phyloP scores from a whole-genome alignment of 1,140 invertebrate genomes.

The Hylyphantes graminicola region DNA sequence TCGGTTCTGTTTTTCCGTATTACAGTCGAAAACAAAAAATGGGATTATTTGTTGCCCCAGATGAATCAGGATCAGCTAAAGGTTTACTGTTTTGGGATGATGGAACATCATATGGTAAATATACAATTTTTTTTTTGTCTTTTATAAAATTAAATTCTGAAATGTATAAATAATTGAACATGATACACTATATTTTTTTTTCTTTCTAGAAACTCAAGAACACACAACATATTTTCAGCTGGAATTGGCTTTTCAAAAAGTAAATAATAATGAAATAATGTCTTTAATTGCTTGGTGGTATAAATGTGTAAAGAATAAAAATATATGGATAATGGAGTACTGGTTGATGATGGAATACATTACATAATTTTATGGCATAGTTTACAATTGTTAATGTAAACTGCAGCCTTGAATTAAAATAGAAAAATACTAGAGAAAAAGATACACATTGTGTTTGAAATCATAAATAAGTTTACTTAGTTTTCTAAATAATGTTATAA shows the following conservation, averaged over 20 bases:
- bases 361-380: too few relatives aligned
- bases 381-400: too few relatives aligned
- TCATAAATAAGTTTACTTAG: too few relatives aligned
- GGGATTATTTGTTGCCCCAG: constrained; percentile 57
- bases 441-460: too few relatives aligned
- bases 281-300: too few relatives aligned
- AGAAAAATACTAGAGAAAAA: too few relatives aligned
- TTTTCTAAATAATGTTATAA: too few relatives aligned
- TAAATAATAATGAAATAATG: neutral
- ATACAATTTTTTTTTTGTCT: constrained; percentile 9
- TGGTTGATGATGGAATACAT: too few relatives aligned
- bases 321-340: too few relatives aligned
- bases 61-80: constrained; percentile 46
- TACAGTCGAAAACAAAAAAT: constrained; percentile 59
- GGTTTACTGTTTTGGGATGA: constrained; percentile 63
- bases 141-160: constrained; percentile 1
- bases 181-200: neutral
- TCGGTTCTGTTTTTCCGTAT: neutral
- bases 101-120: constrained; percentile 61
- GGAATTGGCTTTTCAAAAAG: constrained; percentile 34
- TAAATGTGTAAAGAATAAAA: too few relatives aligned
- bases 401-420: too few relatives aligned
- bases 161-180: neutral
- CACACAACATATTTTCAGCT: constrained; percentile 47
- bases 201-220: constrained; percentile 51